Base-by-base conservation (phyloP, 2,888 invertebrate species). In the Spodoptera littoralis region DNA sequence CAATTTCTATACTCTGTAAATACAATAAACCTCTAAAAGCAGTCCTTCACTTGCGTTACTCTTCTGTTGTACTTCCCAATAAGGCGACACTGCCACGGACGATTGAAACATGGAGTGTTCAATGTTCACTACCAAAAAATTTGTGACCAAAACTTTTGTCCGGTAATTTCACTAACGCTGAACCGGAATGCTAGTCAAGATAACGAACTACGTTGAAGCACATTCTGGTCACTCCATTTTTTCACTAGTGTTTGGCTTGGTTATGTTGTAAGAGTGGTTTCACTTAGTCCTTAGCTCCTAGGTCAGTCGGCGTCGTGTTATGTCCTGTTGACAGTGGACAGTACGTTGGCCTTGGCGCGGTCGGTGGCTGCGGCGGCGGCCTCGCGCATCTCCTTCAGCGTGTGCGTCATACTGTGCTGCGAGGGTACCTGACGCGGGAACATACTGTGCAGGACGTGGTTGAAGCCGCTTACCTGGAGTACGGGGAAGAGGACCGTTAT, bases 301-400 rank as follows among this genome's bases (percentile, higher is more conserved):
- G 60, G 53, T 72, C 63, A 49, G 59, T 78, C 72, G 13, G 70
- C 79, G 74, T 63, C 76, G 49, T 72, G 92, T 89, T 92, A 94
- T 74, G 93, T 88, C 54, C 86, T 90, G 87, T 92, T 91, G 83
- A 92, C 96, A 80, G 86, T 93, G 22, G 91, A 90, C 9, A 94
- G 92, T 3, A 94, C 95, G 82, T 95, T 96, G 57, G 95, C 95
- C 83, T 96, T 98, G 52, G 98, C 97, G 74, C 97, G 95, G 89
- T 97, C 97, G 30, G 97, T 97, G 57, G 98, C 97, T 81, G 96
- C 97, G 84, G 97, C 97, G 1, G 97, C 98, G 0, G 97, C 97
- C 66, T 96, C 97, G 83, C 97, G 97, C 85, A 98, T 93, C 84
- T 97, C 94, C 81, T 93, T 92, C 1, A 95, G 89, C 9, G 93